Evolutionary conservation across 2,888 invertebrate species (phyloP).

Genomic region (Bombylius major): DNA sequence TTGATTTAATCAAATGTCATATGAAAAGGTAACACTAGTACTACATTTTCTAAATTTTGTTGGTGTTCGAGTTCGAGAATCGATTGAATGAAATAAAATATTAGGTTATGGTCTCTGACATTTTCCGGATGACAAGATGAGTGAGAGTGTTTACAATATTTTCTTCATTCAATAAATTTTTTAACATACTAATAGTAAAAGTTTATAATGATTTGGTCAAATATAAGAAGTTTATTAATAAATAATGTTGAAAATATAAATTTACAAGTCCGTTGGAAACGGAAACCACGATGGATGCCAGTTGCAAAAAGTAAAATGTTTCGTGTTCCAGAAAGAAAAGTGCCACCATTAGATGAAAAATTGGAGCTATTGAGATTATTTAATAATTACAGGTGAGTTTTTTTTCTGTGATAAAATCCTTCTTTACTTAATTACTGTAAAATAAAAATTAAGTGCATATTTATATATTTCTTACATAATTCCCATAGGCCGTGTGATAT

Average conservation of each 20-base stretch:
- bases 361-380: slow-evolving; percentile 52
- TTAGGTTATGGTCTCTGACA: no score
- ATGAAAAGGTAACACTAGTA: no score
- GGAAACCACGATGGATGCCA: slow-evolving; percentile 71
- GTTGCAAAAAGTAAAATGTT: slow-evolving; percentile 68
- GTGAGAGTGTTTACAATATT: background rate
- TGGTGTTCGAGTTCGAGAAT: no score
- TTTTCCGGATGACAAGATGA: background rate
- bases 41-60: no score
- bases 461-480: no score
- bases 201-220: background rate
- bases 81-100: no score
- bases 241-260: background rate
- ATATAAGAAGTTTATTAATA: background rate
- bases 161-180: background rate
- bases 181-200: no score
- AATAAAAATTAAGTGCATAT: no score
- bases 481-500: no score
- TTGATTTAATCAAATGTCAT: no score
- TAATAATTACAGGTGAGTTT: slow-evolving; percentile 46
- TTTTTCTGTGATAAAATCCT: no score
- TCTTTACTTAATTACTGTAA: no score
- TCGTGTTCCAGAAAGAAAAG: slow-evolving; percentile 49
- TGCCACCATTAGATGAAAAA: slow-evolving; percentile 47
- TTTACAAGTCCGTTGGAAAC: slow-evolving; percentile 37